A percentile compares a stretch with the other conserved stretches of the same genome.
phyloP scores from a whole-genome alignment of 2,797 vertebrate species.

The Acrocephalus scirpaceus region DNA sequence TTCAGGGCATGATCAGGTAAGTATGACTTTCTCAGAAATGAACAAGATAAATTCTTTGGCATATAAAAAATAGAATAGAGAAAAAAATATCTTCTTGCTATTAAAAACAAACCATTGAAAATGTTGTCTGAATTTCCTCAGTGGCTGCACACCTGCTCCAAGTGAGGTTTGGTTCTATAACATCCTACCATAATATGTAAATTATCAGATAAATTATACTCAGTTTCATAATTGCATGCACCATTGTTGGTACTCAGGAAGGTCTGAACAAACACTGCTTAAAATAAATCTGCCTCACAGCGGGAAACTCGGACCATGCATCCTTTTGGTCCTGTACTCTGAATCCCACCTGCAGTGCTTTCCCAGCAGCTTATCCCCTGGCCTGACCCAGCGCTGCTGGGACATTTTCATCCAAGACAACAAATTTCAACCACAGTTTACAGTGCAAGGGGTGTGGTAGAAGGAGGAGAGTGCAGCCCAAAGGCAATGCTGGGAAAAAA shows the following conservation, averaged over 20 bases:
- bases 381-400: not conserved
- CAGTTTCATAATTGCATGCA: not conserved
- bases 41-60: not conserved
- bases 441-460: not conserved
- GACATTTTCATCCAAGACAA: not conserved
- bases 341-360: not conserved
- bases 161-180: not conserved
- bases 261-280: not conserved
- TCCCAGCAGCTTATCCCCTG: not conserved
- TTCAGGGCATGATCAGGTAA: not conserved
- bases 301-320: fast-evolving
- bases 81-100: not conserved
- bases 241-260: not conserved
- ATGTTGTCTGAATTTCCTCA: not conserved
- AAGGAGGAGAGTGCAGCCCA: not conserved
- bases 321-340: not conserved
- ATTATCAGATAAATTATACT: not conserved
- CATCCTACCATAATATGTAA: not conserved
- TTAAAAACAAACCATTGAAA: not conserved
- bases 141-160: not conserved
- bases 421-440: not conserved
- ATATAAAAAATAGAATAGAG: not conserved
- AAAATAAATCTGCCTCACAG: not conserved
- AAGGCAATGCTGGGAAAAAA: not conserved
- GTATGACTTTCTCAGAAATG: not conserved